These are phyloP conservation scores for Ceratosolen solmsi DNA, from an alignment of 1,140 invertebrate genomes.

Conservation along the genomic window DNA sequence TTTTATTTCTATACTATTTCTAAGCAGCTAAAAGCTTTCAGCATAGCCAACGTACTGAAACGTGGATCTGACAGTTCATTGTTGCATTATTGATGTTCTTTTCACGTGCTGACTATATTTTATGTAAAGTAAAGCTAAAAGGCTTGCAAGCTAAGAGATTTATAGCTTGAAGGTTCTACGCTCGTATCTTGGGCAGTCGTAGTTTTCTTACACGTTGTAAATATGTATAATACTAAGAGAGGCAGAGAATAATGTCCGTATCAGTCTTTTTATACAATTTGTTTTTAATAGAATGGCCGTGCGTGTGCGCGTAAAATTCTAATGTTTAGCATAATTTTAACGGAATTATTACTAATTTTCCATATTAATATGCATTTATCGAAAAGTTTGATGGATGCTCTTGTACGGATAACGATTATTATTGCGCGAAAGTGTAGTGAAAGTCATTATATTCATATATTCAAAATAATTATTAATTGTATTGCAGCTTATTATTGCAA, in stretches of 20 bases:
- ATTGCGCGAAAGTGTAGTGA: no score
- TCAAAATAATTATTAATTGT: no score
- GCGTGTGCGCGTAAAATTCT: no score
- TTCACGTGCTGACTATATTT: background rate
- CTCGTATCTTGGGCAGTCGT: background rate
- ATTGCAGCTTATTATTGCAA: no score
- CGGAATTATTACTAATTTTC: no score
- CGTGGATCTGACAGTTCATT: background rate
- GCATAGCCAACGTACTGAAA: background rate
- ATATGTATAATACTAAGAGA: background rate
- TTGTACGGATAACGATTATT: no score
- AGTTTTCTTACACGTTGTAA: background rate
- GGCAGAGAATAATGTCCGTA: background rate
- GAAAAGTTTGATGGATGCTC: no score
- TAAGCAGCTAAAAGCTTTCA: constrained; percentile 1
- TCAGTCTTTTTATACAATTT: background rate
- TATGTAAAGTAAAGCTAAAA: constrained; percentile 9
- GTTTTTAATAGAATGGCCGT: background rate
- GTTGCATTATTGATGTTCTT: background rate
- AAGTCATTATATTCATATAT: no score
- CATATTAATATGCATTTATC: no score
- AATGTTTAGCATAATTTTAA: no score
- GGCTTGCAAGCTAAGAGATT: background rate
- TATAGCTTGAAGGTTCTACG: background rate
- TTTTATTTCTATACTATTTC: background rate